Evolutionary conservation across 2,113 vertebrate genomes (phyloP).

Genomic region (Rhinichthys klamathensis): DNA sequence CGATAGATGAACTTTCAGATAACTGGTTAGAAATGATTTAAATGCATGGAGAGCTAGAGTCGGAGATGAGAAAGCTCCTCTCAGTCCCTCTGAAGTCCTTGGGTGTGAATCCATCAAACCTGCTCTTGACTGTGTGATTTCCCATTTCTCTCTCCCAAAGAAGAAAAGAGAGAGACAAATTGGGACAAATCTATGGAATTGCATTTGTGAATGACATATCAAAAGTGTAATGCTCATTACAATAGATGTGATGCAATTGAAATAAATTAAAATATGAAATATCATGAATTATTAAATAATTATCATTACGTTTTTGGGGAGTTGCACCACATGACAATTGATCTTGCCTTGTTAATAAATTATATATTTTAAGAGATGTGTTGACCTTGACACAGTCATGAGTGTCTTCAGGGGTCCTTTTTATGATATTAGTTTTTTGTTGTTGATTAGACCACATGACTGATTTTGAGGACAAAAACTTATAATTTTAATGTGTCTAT

Average conservation of each 20-base stretch:
- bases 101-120: slow-evolving; percentile 45
- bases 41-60: slow-evolving; percentile 46
- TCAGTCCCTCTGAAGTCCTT: slow-evolving; percentile 43
- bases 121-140: slow-evolving; percentile 40
- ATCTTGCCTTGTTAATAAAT: background rate
- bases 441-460: background rate
- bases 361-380: background rate
- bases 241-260: background rate
- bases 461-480: background rate
- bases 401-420: background rate
- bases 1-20: slow-evolving; percentile 57
- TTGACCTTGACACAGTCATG: background rate
- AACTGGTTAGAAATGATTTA: slow-evolving; percentile 55
- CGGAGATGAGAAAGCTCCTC: slow-evolving; percentile 49
- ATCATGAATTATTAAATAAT: background rate
- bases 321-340: background rate
- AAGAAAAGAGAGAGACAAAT: background rate
- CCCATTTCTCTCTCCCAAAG: slow-evolving; percentile 42
- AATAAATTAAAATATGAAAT: background rate
- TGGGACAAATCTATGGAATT: slow-evolving; percentile 47
- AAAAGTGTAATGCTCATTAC: background rate
- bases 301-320: background rate
- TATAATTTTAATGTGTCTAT: no score
- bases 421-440: background rate
- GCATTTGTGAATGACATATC: slow-evolving; percentile 4